A percentile compares a stretch with the other conserved stretches of the same genome.
phyloP scores from a whole-genome alignment of 2,888 invertebrate species.

The Lepas anatifera region DNA sequence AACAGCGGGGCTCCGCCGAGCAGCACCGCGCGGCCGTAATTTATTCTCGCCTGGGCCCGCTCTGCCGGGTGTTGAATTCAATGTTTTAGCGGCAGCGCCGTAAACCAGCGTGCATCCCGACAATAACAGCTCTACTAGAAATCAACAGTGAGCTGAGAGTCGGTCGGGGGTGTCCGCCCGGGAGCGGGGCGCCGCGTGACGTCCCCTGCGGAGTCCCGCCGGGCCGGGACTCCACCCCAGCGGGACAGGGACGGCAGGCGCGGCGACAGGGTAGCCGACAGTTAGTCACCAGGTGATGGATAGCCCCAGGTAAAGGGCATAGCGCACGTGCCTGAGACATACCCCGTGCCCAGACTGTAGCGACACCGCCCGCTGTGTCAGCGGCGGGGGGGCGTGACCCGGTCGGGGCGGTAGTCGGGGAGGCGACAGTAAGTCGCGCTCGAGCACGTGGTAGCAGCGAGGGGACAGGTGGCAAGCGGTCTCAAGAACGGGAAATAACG shows the following conservation, averaged over 20 bases:
- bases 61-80: background rate
- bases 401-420: background rate
- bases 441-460: background rate
- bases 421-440: background rate
- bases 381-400: background rate
- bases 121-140: conserved; percentile 12
- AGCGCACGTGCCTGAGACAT: too few relatives aligned
- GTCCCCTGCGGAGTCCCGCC: background rate
- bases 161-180: background rate
- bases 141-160: background rate
- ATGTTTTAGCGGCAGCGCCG: conserved; percentile 3
- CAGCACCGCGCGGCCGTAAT: background rate
- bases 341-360: too few relatives aligned
- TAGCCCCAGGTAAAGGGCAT: background rate
- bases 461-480: too few relatives aligned
- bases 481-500: too few relatives aligned
- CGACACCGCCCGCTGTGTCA: too few relatives aligned
- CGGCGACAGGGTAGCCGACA: background rate
- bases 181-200: background rate
- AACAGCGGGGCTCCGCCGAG: too few relatives aligned
- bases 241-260: background rate
- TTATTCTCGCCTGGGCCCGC: background rate
- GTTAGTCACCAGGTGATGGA: conserved; percentile 6
- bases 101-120: conserved; percentile 8
- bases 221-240: background rate